These are phyloP conservation scores for Tonatia bakeri DNA, from an alignment of 2,113 vertebrate genomes.

Conservation along the genomic window DNA sequence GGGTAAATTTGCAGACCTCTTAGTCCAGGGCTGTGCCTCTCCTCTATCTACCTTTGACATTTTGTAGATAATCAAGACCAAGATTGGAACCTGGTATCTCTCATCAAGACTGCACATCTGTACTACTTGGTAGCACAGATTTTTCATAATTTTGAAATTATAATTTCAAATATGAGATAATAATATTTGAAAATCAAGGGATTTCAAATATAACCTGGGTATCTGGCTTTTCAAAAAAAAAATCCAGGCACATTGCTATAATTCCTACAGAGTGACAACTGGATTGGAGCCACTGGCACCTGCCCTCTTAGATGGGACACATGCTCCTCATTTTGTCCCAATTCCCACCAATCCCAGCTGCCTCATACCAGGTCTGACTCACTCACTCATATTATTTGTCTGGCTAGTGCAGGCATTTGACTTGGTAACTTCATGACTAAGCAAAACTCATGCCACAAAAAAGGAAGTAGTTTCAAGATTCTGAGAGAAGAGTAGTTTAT, in stretches of 20 bases:
- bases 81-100: not conserved
- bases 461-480: not conserved
- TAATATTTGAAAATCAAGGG: not conserved
- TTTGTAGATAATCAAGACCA: not conserved
- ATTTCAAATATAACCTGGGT: not conserved
- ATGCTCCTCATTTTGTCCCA: not conserved
- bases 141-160: not conserved
- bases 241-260: not conserved
- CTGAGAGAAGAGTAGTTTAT: not conserved
- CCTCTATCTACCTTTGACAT: not conserved
- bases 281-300: not conserved
- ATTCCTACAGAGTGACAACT: not conserved
- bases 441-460: not conserved
- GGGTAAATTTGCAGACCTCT: not conserved
- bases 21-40: not conserved
- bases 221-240: not conserved
- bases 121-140: not conserved
- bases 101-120: not conserved
- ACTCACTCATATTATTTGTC: not conserved
- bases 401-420: not conserved
- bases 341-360: not conserved
- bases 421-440: not conserved
- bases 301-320: fast-evolving
- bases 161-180: too few species aligned
- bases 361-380: not conserved